phyloP scores from a whole-genome alignment of 2,797 vertebrate genomes.

The Pygocentrus nattereri region DNA sequence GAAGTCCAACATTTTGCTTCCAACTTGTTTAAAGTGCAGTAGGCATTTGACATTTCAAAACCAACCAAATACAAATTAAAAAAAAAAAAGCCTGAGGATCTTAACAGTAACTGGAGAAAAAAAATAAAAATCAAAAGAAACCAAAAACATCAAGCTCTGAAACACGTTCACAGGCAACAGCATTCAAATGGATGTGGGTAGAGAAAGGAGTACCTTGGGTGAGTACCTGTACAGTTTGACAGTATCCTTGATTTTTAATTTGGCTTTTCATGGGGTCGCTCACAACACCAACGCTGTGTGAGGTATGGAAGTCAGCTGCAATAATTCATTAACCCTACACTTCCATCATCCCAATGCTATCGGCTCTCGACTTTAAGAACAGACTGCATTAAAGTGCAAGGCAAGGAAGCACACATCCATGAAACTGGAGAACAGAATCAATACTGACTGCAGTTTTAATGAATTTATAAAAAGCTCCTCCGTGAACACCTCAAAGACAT shows the following conservation, averaged over 20 bases:
- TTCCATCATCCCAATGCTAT: constrained; percentile 92
- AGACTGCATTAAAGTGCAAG: constrained; percentile 93
- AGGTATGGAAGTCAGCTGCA: constrained; percentile 99
- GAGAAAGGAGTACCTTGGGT: constrained; percentile 99
- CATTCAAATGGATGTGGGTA: constrained; percentile 99
- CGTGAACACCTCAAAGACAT: constrained; percentile 53
- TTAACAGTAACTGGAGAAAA: constrained; percentile 56
- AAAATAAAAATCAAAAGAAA: constrained; percentile 46
- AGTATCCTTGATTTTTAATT: constrained; percentile 99
- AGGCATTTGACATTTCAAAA: constrained; percentile 53
- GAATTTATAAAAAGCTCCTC: constrained; percentile 68
- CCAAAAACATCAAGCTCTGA: constrained; percentile 85
- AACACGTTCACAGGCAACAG: constrained; percentile 94
- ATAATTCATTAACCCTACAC: constrained; percentile 99
- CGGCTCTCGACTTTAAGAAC: constrained; percentile 92
- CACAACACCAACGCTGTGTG: constrained; percentile 99
- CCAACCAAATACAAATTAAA: constrained; percentile 44
- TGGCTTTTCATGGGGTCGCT: constrained; percentile 99
- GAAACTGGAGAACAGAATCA: constrained; percentile 73
- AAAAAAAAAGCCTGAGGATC: constrained; percentile 54
- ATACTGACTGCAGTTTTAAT: constrained; percentile 74
- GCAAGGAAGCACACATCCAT: constrained; percentile 90
- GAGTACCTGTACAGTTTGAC: constrained; percentile 99
- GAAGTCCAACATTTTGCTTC: constrained; percentile 48
- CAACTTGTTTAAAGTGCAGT: constrained; percentile 44